Evolutionary conservation across 2,113 vertebrate genomes (phyloP).

Genomic region (Puntigrus tetrazona): DNA sequence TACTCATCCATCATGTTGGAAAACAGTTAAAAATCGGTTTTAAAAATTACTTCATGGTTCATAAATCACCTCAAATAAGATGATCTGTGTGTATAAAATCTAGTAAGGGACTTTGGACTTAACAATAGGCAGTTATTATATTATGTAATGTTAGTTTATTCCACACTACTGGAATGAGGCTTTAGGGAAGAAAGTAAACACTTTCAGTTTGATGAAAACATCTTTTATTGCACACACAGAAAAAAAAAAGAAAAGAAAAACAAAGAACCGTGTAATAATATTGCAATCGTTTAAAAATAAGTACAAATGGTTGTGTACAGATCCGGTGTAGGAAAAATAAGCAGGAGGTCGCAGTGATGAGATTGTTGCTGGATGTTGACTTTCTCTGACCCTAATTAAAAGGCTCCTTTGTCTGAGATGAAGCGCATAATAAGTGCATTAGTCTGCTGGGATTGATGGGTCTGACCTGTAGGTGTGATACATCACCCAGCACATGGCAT

Average conservation of each 20-base stretch:
- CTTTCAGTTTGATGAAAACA: background rate
- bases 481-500: constrained; percentile 36
- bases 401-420: background rate
- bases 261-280: constrained; percentile 33
- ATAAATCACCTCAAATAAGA: constrained; percentile 44
- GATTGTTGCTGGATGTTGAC: constrained; percentile 49
- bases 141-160: constrained; percentile 62
- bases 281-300: constrained; percentile 30
- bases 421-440: background rate
- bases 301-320: background rate
- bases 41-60: constrained; percentile 8
- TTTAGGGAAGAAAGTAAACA: constrained; percentile 38
- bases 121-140: constrained; percentile 42
- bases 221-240: constrained; percentile 41
- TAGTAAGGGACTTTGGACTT: constrained; percentile 48
- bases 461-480: background rate
- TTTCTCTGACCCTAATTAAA: constrained; percentile 39
- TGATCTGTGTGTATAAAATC: constrained; percentile 39
- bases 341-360: constrained; percentile 51
- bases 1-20: constrained; percentile 23
- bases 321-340: constrained; percentile 44
- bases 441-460: background rate
- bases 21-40: constrained; percentile 2
- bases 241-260: constrained; percentile 30
- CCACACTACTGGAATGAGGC: constrained; percentile 61